These are phyloP conservation scores for Hafferia zeledoni DNA, from an alignment of 2,797 vertebrate genomes.

Conservation along the genomic window DNA sequence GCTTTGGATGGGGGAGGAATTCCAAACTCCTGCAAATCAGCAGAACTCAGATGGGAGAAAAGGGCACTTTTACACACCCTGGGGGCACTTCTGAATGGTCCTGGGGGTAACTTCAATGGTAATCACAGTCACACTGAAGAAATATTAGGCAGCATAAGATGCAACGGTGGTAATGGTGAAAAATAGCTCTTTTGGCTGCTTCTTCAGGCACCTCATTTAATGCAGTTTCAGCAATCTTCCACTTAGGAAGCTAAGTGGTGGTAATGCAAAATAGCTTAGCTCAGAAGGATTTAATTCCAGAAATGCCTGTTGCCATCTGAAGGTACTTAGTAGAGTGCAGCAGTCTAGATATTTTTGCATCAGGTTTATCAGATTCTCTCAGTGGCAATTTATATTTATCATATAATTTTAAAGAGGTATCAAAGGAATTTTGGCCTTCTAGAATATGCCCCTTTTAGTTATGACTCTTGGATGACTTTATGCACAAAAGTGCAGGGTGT, in stretches of 20 bases:
- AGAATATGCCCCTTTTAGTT: neutral
- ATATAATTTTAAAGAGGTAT: conserved; percentile 4
- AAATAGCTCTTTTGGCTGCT: neutral
- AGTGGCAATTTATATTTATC: neutral
- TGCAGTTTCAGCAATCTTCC: neutral
- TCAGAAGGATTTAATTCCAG: conserved; percentile 15
- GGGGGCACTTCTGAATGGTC: neutral
- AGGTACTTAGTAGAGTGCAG: neutral
- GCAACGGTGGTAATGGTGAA: neutral
- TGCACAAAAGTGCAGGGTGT: neutral
- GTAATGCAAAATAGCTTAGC: neutral
- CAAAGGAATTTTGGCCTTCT: conserved; percentile 4
- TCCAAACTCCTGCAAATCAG: neutral
- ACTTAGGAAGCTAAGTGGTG: neutral
- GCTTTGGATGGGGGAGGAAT: neutral
- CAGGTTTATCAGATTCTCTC: neutral
- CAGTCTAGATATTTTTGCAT: neutral
- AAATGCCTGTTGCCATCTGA: conserved; percentile 34
- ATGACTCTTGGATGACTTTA: conserved; percentile 49
- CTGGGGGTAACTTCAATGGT: neutral
- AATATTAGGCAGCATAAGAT: neutral
- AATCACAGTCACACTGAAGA: neutral
- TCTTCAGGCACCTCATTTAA: neutral
- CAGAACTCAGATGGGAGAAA: neutral
- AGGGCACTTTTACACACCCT: neutral